Evolutionary conservation across 2,113 vertebrate species (phyloP), one percentile per base, ranked within the genome.

Genomic region (Gavialis gangeticus): DNA sequence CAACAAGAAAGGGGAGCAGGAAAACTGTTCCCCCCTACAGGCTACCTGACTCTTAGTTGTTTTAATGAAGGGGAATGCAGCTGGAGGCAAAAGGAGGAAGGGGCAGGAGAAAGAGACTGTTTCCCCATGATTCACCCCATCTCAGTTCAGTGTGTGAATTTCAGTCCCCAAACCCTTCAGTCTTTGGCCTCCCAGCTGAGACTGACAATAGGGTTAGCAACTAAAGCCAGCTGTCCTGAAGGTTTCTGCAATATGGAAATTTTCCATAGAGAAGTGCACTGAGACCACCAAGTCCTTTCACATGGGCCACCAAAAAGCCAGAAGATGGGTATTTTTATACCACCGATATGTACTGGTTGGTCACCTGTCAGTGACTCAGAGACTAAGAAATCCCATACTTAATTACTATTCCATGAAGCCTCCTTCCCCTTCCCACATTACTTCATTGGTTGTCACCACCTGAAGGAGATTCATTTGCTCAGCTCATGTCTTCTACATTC

Each of bases 121-220:
- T 69, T 90, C 60, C 55, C 63, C 92, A 0, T 64, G 77, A 56
- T 59, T 78, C 90, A 19, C 24, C 90, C 57, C 6, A 14, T 75
- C 75, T 94, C 56, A 79, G 24, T 1, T 85, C 60, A 5, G n/a
- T 91, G 87, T 22, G 17, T 63, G 59, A 56, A 25, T 25, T 30
- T 1, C 7, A 64, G 6, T 79, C 80, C 64, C 69, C 88, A 79
- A 62, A 79, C 79, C 66, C 57, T 90, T 28, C 6, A 10, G 56
- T 10, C 57, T 73, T 81, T 69, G 75, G 82, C 77, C 92, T 94
- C 88, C 88, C 84, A 89, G 79, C 82, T 89, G 64, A 87, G 63
- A 92, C 46, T 77, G 69, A 55, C 46, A 79, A 73, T 37, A 24
- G 83, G 82, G 25, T 59, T 24, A 85, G 62, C 57, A 71, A 81